Evolutionary conservation across 2,888 invertebrate species (phyloP).

Genomic region (Smittia sp.): DNA sequence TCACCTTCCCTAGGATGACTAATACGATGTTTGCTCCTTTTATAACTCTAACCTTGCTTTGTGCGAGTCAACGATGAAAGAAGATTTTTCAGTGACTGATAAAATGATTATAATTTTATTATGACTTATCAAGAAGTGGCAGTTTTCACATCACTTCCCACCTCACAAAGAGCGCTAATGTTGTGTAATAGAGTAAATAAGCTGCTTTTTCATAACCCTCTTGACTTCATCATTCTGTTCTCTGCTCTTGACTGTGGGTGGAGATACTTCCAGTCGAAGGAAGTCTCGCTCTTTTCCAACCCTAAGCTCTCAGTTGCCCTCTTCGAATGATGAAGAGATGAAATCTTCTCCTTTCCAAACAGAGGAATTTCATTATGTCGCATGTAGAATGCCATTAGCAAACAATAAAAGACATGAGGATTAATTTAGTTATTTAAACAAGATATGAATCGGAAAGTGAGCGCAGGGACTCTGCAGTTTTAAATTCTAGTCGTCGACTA

Average conservation of each 20-base stretch:
- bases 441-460: slow-evolving; percentile 29
- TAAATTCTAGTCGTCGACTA: neutral
- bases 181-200: slow-evolving; percentile 40
- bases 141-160: slow-evolving; percentile 40
- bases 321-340: slow-evolving; percentile 3
- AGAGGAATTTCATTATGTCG: slow-evolving; percentile 16
- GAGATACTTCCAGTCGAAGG: neutral
- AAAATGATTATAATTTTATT: slow-evolving; percentile 41
- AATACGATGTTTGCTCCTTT: slow-evolving; percentile 10
- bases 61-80: too few species aligned
- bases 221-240: slow-evolving; percentile 2
- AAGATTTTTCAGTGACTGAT: slow-evolving; percentile 25
- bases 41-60: neutral
- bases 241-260: neutral
- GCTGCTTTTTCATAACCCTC: slow-evolving; percentile 29
- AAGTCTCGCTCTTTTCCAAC: neutral
- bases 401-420: slow-evolving; percentile 36
- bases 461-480: neutral
- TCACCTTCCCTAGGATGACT: slow-evolving; percentile 11
- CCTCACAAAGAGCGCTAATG: slow-evolving; percentile 27
- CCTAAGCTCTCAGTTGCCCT: slow-evolving; percentile 6
- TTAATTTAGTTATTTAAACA: slow-evolving; percentile 41
- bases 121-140: slow-evolving; percentile 41
- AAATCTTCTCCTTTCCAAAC: slow-evolving; percentile 15
- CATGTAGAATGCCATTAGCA: slow-evolving; percentile 34